Evolutionary conservation across 2,888 invertebrate genomes (phyloP).

Genomic region (Orthonevra nobilis): DNA sequence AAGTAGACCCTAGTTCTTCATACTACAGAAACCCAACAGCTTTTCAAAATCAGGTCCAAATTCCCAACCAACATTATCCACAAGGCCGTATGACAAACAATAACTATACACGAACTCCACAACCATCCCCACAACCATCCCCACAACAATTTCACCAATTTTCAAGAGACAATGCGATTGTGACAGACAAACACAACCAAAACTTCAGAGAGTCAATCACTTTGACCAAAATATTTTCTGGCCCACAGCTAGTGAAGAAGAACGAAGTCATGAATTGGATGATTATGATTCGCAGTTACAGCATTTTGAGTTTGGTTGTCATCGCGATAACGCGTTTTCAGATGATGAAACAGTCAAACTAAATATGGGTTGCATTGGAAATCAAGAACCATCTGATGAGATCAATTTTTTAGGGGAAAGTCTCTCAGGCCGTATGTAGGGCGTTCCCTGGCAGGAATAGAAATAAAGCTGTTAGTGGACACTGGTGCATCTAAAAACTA

Average conservation of each 20-base stretch:
- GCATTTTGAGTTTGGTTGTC: not conserved
- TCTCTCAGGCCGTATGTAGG: not conserved
- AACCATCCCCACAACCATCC: too few species aligned
- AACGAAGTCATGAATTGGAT: too few species aligned
- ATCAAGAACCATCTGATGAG: conserved; percentile 3
- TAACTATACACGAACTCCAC: not conserved
- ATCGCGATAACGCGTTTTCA: not conserved
- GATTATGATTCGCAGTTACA: not conserved
- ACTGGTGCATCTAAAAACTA: too few species aligned
- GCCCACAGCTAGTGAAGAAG: too few species aligned
- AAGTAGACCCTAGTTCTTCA: not conserved
- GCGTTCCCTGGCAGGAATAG: not conserved
- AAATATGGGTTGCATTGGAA: conserved; percentile 6
- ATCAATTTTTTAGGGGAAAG: not conserved
- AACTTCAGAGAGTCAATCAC: too few species aligned
- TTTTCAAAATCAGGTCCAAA: not conserved
- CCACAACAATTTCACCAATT: too few species aligned
- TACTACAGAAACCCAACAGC: not conserved
- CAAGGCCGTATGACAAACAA: not conserved
- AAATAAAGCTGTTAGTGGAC: not conserved
- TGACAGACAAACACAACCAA: too few species aligned
- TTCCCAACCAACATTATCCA: not conserved
- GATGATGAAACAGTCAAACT: not conserved
- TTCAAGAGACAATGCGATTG: too few species aligned
- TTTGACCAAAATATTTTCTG: too few species aligned